Conservation (phyloP, 2,797 vertebrate genomes). For the Pantherophis vulpinus region DNA sequence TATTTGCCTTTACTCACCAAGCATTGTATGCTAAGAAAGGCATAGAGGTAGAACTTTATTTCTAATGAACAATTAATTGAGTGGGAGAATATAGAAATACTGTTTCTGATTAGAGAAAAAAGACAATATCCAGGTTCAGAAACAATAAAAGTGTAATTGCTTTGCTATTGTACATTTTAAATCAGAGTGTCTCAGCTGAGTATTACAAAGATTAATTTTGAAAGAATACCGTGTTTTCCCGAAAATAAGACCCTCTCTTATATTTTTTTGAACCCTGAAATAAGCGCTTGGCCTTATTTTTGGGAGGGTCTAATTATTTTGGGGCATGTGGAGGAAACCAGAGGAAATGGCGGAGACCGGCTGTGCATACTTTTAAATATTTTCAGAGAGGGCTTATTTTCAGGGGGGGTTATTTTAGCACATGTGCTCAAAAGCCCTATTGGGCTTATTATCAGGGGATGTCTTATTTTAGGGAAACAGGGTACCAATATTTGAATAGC, state of each 20-base stretch:
- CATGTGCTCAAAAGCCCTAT: too few relatives aligned
- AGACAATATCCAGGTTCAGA: background rate
- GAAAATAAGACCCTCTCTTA: too few relatives aligned
- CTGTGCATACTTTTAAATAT: too few relatives aligned
- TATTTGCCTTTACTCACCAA: background rate
- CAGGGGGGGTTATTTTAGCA: too few relatives aligned
- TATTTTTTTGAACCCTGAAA: too few relatives aligned
- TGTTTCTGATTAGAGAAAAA: background rate
- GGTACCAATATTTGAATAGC: constrained; percentile 25
- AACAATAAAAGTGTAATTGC: background rate
- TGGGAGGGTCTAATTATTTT: too few relatives aligned
- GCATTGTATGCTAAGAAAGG: constrained; percentile 5
- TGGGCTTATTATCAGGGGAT: too few relatives aligned
- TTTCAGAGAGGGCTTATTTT: too few relatives aligned
- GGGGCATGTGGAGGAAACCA: too few relatives aligned
- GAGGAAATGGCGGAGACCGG: too few relatives aligned
- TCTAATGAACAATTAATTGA: constrained; percentile 12
- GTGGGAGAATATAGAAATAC: fast-evolving
- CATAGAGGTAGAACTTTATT: background rate
- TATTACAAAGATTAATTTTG: constrained; percentile 20
- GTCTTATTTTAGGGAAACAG: too few relatives aligned
- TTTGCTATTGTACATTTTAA: constrained; percentile 20
- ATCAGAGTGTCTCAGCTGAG: background rate
- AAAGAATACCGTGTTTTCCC: background rate
- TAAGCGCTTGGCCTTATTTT: too few relatives aligned